phyloP scores from a whole-genome alignment of 1,140 invertebrate species.

The Pteromalus puparum region DNA sequence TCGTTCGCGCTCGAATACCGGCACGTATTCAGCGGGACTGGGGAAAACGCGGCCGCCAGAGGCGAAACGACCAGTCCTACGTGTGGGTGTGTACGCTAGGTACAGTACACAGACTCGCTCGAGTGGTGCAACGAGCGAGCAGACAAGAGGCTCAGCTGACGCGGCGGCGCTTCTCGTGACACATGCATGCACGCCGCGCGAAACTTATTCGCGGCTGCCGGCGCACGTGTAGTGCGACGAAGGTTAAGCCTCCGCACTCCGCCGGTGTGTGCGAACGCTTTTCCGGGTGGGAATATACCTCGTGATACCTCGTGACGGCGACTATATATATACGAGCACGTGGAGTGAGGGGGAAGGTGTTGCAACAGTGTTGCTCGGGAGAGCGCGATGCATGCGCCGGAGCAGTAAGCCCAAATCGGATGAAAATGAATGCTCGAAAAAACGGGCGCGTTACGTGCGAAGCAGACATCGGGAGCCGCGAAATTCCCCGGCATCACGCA shows the following conservation, averaged over 20 bases:
- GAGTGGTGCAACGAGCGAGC: conserved; percentile 31
- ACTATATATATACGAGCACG: no score
- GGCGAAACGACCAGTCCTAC: conserved; percentile 51
- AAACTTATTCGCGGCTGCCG: conserved; percentile 21
- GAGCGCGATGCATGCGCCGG: no score
- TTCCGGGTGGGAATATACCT: background rate
- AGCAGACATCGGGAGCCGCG: background rate
- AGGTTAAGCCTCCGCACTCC: no score
- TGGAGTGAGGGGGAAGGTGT: no score
- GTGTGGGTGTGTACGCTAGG: conserved; percentile 54
- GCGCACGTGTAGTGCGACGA: background rate
- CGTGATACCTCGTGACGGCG: no score
- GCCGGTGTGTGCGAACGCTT: no score
- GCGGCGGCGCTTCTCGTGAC: conserved; percentile 54
- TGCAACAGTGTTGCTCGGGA: no score
- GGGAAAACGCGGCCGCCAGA: background rate
- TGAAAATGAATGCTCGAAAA: background rate
- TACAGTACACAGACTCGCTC: conserved; percentile 33
- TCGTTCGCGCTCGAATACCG: conserved; percentile 65
- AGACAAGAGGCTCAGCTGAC: conserved; percentile 63
- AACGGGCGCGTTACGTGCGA: background rate
- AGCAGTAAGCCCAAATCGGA: background rate
- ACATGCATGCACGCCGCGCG: conserved; percentile 53
- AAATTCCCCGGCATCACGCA: no score
- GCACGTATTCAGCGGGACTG: conserved; percentile 65